These are phyloP conservation scores for Sepioteuthis lessoniana DNA, from an alignment of 2,888 invertebrate species.

Conservation along the genomic window DNA sequence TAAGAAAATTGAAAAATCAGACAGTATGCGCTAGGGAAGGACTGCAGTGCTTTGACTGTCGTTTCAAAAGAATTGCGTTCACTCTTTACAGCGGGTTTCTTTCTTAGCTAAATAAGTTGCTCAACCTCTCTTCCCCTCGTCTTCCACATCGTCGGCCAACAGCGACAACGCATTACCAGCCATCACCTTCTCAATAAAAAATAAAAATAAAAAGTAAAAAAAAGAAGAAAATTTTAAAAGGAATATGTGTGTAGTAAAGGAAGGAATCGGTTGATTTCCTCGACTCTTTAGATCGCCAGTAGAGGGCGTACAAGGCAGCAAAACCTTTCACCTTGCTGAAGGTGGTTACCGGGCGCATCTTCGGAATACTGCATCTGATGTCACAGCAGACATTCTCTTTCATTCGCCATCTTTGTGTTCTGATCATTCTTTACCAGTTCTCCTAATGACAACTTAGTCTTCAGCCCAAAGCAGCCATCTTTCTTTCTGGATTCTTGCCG, in stretches of 20 bases:
- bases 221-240: background rate
- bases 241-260: background rate
- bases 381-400: background rate
- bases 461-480: too few species aligned
- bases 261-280: background rate
- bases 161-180: background rate
- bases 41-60: conserved; percentile 46
- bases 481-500: too few species aligned
- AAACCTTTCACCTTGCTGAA: conserved; percentile 36
- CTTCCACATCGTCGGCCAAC: background rate
- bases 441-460: background rate
- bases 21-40: background rate
- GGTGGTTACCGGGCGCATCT: background rate
- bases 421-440: background rate
- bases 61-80: conserved; percentile 42
- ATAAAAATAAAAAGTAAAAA: background rate
- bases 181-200: background rate
- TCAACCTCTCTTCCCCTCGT: background rate
- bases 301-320: conserved; percentile 35
- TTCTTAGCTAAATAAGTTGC: conserved; percentile 25
- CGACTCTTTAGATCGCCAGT: background rate
- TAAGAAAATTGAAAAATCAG: conserved; percentile 45
- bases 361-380: background rate
- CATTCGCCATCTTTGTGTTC: background rate
- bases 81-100: conserved; percentile 40